These are phyloP conservation scores for Nudaria mundana DNA, from an alignment of 2,888 invertebrate species.

Conservation along the genomic window DNA sequence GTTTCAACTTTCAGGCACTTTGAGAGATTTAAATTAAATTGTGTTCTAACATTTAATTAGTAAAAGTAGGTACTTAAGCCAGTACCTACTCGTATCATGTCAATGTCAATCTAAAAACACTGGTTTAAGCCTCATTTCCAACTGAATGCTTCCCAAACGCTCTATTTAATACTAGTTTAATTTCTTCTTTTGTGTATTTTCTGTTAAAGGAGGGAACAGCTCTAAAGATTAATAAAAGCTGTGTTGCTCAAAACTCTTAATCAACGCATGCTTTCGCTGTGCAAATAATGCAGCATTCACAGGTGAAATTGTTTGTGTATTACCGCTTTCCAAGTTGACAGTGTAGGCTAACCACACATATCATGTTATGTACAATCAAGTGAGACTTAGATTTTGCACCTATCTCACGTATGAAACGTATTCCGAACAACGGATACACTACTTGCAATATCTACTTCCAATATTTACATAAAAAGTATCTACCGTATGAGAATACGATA, in stretches of 20 bases:
- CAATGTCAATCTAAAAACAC: constrained; percentile 33
- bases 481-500: no score
- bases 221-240: no score
- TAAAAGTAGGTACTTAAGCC: no score
- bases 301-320: constrained; percentile 57
- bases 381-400: constrained; percentile 25
- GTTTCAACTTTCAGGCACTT: constrained; percentile 47
- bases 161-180: constrained; percentile 60
- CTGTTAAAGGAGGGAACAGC: constrained; percentile 64
- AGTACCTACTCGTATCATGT: no score
- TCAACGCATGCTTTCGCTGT: constrained; percentile 66
- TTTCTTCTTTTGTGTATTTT: no score
- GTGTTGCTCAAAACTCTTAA: no score
- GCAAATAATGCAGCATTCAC: constrained; percentile 55
- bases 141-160: constrained; percentile 38
- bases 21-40: constrained; percentile 64
- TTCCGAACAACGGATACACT: constrained; percentile 11
- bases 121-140: constrained; percentile 33
- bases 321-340: constrained; percentile 32
- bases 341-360: constrained; percentile 17
- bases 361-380: constrained; percentile 17
- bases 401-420: constrained; percentile 23
- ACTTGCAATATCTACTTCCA: constrained; percentile 19
- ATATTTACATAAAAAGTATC: constrained; percentile 5
- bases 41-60: constrained; percentile 71